Percentiles rank a stretch among this genome's conserved stretches.
These are phyloP conservation scores for Hypomesus transpacificus DNA, from an alignment of 2,113 vertebrate species.

Conservation along the genomic window DNA sequence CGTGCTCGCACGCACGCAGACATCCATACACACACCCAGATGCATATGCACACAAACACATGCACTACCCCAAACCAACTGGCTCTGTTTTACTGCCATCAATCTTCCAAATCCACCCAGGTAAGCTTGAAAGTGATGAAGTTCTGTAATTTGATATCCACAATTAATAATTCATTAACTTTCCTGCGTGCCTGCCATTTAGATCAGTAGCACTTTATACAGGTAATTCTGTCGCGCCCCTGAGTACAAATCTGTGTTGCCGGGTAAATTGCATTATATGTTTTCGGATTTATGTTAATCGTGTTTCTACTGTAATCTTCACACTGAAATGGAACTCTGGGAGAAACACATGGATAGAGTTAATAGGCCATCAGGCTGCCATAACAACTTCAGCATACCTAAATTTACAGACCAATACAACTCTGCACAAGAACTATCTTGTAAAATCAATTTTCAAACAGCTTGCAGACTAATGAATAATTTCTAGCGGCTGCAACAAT, in stretches of 20 bases:
- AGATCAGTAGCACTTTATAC: slow-evolving; percentile 57
- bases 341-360: too few species aligned
- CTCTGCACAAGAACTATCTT: too few species aligned
- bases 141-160: slow-evolving; percentile 61
- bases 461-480: too few species aligned
- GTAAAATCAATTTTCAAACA: too few species aligned
- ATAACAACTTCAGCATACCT: too few species aligned
- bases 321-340: too few species aligned
- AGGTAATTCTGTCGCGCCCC: slow-evolving; percentile 36
- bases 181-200: slow-evolving; percentile 32
- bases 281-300: slow-evolving; percentile 42
- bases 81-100: slow-evolving; percentile 46
- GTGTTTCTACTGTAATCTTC: slow-evolving; percentile 6
- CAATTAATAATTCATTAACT: slow-evolving; percentile 68
- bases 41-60: neutral
- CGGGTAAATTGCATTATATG: neutral
- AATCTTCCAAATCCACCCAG: slow-evolving; percentile 54
- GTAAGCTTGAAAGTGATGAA: slow-evolving; percentile 67
- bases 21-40: slow-evolving; percentile 6
- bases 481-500: too few species aligned
- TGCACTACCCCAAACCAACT: neutral
- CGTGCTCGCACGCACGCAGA: slow-evolving; percentile 5
- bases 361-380: too few species aligned
- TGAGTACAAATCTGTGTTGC: slow-evolving; percentile 18
- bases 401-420: too few species aligned